These are phyloP conservation scores for Caenorhabditis japonica DNA, from an alignment of 2,888 invertebrate species.

Conservation along the genomic window DNA sequence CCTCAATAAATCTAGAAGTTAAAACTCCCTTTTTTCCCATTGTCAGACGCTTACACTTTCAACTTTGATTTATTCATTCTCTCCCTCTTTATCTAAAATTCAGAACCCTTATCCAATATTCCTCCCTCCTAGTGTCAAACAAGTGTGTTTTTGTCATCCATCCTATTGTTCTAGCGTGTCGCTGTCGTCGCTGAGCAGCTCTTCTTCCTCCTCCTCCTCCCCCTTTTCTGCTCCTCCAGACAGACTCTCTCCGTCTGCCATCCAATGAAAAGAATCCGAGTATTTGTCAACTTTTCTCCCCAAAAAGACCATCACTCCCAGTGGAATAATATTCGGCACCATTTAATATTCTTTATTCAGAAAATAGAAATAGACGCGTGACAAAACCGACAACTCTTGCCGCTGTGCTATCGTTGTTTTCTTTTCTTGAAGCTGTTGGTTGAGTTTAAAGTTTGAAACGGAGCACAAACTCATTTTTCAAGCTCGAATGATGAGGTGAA, in stretches of 20 bases:
- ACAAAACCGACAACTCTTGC: conserved; percentile 9
- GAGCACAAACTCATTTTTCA: conserved; percentile 1
- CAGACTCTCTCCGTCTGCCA: conserved; percentile 34
- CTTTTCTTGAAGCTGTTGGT: conserved; percentile 8
- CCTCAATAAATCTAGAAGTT: too few relatives aligned
- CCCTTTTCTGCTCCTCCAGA: conserved; percentile 15
- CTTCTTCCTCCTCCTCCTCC: too few relatives aligned
- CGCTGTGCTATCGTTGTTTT: conserved; percentile 9
- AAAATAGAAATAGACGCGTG: conserved; percentile 11
- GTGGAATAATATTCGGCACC: conserved; percentile 57
- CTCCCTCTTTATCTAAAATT: not conserved
- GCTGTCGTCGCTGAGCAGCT: conserved; percentile 29
- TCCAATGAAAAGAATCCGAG: conserved; percentile 45
- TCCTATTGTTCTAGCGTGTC: conserved; percentile 27
- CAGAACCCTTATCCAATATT: not conserved
- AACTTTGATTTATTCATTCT: conserved; percentile 16
- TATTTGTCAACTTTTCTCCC: conserved; percentile 56
- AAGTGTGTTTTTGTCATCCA: conserved; percentile 48
- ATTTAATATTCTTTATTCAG: conserved; percentile 59
- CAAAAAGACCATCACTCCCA: conserved; percentile 44
- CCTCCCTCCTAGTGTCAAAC: conserved; percentile 21
- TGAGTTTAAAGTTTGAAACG: conserved; percentile 3
- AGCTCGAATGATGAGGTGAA: too few relatives aligned
- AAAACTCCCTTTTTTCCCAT: too few relatives aligned
- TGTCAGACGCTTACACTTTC: conserved; percentile 14